Evolutionary conservation across 2,797 vertebrate genomes (phyloP), one percentile per base, ranked within the genome.

Genomic region (Brachyalestes nurse): DNA sequence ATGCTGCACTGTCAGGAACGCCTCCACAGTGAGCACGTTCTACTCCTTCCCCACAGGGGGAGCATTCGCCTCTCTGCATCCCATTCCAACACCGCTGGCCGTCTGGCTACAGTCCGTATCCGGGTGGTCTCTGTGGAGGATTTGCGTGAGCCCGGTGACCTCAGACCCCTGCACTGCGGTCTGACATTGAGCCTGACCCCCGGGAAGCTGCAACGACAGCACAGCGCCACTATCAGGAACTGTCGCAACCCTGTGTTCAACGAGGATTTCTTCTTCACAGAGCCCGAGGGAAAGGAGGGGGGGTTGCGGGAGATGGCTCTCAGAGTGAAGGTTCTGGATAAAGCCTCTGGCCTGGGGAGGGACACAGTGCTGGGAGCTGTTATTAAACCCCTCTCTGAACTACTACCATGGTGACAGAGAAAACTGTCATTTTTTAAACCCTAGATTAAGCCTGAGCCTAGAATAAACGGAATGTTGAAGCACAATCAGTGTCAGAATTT

Each of bases 241-340:
- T 91, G 89, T 62, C 76, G 79, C 67, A 87, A 81, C 61, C 89
- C 90, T 4, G 84, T 91, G 80, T 94, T 95, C 77, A 93, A 93
- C 70, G 90, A 95, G 77, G 91, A 94, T 67, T 94, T 96, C 73
- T 95, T 90, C 88, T 94, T 93, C 81, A 89, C 89, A 5, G 78
- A 90, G 42, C 88, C 89, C 1, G 80, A 88, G 21, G 90, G 92
- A 60, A 89, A 81, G n/a, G 82, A 79, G 4, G 86, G 86, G 7
- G 82, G 89, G 61, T 77, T 95, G 61, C 55, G 64, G 65, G 74
- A 83, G 38, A 83, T 93, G 71, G 82, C 89, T 72, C 88, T 95
- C 74, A 88, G 87, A 74, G 57, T 95, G 23, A 94, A 93, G 84
- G 90, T 93, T 58, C 23, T 94, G 77, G 88, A 92, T 74, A 95